These are phyloP conservation scores for Caenorhabditis sp. DNA, from an alignment of 2,888 invertebrate genomes.

Conservation along the genomic window DNA sequence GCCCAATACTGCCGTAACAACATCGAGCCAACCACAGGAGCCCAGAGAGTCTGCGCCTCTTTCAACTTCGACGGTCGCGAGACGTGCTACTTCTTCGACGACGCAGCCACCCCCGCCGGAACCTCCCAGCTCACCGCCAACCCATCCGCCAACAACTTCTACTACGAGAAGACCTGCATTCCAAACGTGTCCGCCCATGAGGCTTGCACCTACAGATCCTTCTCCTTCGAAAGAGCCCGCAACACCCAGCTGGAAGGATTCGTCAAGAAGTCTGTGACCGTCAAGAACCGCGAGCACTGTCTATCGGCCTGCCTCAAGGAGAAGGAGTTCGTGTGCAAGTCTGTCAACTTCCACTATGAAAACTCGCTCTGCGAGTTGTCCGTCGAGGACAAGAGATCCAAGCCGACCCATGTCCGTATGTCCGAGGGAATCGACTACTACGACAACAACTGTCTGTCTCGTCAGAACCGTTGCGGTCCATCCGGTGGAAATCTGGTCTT, in stretches of 20 bases:
- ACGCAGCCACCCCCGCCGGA: constrained; percentile 83
- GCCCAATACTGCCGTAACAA: constrained; percentile 83
- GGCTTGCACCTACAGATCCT: constrained; percentile 83
- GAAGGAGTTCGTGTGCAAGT: constrained; percentile 85
- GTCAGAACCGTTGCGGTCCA: constrained; percentile 84
- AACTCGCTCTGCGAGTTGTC: constrained; percentile 84
- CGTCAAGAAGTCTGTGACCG: constrained; percentile 84
- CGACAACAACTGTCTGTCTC: constrained; percentile 86
- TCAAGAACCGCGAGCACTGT: constrained; percentile 85
- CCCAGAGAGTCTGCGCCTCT: constrained; percentile 83
- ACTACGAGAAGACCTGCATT: constrained; percentile 84
- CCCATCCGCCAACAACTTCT: constrained; percentile 83
- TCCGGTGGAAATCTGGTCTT: constrained; percentile 83
- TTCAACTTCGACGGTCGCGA: constrained; percentile 84
- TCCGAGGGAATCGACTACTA: constrained; percentile 85
- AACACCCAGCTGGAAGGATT: constrained; percentile 85
- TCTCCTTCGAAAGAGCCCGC: constrained; percentile 85
- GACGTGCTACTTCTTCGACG: constrained; percentile 84
- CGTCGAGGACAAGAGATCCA: constrained; percentile 85
- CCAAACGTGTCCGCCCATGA: constrained; percentile 83
- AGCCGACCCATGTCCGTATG: constrained; percentile 85
- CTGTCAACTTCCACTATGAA: constrained; percentile 85
- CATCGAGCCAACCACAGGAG: constrained; percentile 83
- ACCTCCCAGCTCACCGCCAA: constrained; percentile 82
- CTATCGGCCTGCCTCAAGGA: constrained; percentile 85